Conservation (phyloP, 2,888 invertebrate species). For the Mythimna albipuncta region DNA sequence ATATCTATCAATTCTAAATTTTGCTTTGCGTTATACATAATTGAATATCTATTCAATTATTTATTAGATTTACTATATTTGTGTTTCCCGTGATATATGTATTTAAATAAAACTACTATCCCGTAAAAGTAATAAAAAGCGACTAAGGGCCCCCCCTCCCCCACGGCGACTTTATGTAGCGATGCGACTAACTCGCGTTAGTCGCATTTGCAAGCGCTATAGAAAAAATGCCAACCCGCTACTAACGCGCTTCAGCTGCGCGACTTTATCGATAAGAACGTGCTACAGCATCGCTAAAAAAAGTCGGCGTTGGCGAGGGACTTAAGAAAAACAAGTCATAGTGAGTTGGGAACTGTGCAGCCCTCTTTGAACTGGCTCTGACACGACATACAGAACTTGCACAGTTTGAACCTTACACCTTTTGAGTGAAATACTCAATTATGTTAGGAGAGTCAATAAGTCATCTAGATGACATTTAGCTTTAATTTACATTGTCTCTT, state of each 20-base stretch:
- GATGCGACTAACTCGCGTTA: too few species aligned
- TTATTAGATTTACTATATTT: too few species aligned
- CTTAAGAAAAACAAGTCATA: neutral
- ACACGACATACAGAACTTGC: neutral
- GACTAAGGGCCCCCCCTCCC: neutral
- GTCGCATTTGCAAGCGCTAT: too few species aligned
- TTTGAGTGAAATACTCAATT: neutral
- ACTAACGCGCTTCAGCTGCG: too few species aligned
- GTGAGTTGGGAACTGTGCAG: neutral
- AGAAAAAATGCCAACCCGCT: too few species aligned
- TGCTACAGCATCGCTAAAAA: too few species aligned
- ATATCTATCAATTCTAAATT: neutral
- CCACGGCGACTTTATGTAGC: too few species aligned
- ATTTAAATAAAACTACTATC: slow-evolving; percentile 3
- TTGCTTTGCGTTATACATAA: neutral
- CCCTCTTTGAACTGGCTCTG: neutral
- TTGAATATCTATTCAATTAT: too few species aligned
- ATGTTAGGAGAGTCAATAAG: slow-evolving; percentile 6
- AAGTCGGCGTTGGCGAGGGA: too few species aligned
- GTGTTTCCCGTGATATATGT: neutral
- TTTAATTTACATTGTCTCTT: slow-evolving; percentile 1
- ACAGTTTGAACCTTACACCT: slow-evolving; percentile 12
- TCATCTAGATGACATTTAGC: slow-evolving; percentile 9
- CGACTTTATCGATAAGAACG: too few species aligned
- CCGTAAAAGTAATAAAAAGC: slow-evolving; percentile 10